phyloP scores from a whole-genome alignment of 2,113 vertebrate genomes.

The Planiliza haematocheilus region DNA sequence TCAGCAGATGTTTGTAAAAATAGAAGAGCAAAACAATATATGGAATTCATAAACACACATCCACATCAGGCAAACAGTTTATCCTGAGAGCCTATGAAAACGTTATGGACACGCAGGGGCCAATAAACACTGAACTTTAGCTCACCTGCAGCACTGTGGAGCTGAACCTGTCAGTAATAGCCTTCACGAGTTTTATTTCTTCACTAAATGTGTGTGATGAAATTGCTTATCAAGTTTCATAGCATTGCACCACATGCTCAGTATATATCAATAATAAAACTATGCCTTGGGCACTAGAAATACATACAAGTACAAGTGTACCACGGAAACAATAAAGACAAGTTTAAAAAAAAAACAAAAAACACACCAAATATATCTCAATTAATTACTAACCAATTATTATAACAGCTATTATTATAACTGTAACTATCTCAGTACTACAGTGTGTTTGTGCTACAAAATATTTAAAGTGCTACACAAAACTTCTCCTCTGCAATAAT shows the following conservation, averaged over 20 bases:
- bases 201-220: constrained; percentile 30
- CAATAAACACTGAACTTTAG: constrained; percentile 53
- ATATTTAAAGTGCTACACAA: neutral
- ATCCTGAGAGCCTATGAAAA: constrained; percentile 49
- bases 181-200: constrained; percentile 34
- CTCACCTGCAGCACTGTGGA: constrained; percentile 53
- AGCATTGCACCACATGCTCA: constrained; percentile 16
- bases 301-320: neutral
- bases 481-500: neutral
- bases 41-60: constrained; percentile 72
- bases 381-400: too few relatives aligned
- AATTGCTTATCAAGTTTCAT: constrained; percentile 39
- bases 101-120: constrained; percentile 10
- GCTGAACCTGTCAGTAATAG: constrained; percentile 50
- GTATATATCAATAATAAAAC: neutral
- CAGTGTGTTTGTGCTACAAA: constrained; percentile 1
- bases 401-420: neutral
- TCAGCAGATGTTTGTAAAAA: constrained; percentile 75
- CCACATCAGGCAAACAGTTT: constrained; percentile 62
- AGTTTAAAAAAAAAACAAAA: neutral
- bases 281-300: neutral
- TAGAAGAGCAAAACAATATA: constrained; percentile 57
- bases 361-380: too few relatives aligned
- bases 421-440: neutral
- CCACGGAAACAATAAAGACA: neutral